Evolutionary conservation across 2,797 vertebrate genomes (phyloP), one percentile per base, ranked within the genome.

Genomic region (Argentina silus): DNA sequence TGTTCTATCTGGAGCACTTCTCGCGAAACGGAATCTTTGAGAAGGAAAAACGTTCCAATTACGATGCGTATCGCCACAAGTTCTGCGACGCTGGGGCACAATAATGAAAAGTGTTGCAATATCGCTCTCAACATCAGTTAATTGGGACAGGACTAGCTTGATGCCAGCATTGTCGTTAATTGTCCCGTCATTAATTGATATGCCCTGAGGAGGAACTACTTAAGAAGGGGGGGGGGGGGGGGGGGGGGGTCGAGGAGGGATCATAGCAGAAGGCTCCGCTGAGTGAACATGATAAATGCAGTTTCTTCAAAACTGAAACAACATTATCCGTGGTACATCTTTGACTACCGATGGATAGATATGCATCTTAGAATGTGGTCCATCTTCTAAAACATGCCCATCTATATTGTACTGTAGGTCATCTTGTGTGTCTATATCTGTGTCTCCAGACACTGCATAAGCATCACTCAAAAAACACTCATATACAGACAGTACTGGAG

Each of bases 61-160:
- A 42, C 3, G 14, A 55, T 21, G 36, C 66, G 66, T 82, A 78
- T 67, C 71, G 65, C 47, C 45, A 62, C 8, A 56, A 67, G 75
- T 72, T 68, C 69, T 7, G 14, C 68, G 76, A 77, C 23, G 12
- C 19, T 59, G 45, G 73, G 72, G 67, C 43, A 11, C 36, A 62
- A 19, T 80, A 78, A 82, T 76, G 78, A 76, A 80, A 85, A 69
- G 67, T 73, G 78, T 69, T 75, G 76, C 76, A 73, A 81, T 75
- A 72, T 73, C 57, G 64, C 63, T 83, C 63, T 67, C 12, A 79
- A 77, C 77, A 80, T 79, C 71, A 81, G 75, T 76, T 89, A 91
- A 93, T 83, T 88, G 83, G 83, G 80, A 73, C 76, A 84, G 83
- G 77, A 85, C 79, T 61, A 80, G 83, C 71, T 80, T 84, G 83